Conservation (phyloP, 2,888 invertebrate species). For the Synergus umbraculus region DNA sequence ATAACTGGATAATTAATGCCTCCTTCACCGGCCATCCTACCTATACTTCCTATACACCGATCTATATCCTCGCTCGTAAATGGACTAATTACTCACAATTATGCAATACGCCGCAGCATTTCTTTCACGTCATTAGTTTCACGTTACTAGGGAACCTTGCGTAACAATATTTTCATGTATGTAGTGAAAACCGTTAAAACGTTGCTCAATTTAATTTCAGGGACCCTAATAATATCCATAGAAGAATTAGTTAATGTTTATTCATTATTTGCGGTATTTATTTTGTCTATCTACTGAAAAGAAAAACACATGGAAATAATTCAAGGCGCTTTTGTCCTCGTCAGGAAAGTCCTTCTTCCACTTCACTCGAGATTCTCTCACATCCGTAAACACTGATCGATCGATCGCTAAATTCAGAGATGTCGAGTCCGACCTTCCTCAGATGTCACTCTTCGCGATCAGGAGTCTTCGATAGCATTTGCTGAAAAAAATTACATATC, state of each 20-base stretch:
- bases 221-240: no score
- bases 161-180: constrained; percentile 59
- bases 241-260: no score
- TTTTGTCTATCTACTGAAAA: not conserved
- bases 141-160: constrained; percentile 59
- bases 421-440: constrained; percentile 35
- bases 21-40: constrained; percentile 43
- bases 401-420: constrained; percentile 37
- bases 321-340: constrained; percentile 10
- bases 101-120: constrained; percentile 59
- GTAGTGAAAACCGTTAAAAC: not conserved
- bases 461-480: constrained; percentile 14
- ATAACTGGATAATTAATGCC: constrained; percentile 69
- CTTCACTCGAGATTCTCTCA: constrained; percentile 35
- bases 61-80: constrained; percentile 62
- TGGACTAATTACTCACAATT: constrained; percentile 71
- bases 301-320: constrained; percentile 16
- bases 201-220: not conserved
- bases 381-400: constrained; percentile 40
- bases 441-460: constrained; percentile 42
- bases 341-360: constrained; percentile 8
- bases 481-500: constrained; percentile 43
- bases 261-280: not conserved
- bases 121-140: constrained; percentile 65
- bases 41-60: constrained; percentile 43